These are phyloP conservation scores for Porites evermanni DNA, from an alignment of 92 coral and sea anemone genomes.

Conservation along the genomic window DNA sequence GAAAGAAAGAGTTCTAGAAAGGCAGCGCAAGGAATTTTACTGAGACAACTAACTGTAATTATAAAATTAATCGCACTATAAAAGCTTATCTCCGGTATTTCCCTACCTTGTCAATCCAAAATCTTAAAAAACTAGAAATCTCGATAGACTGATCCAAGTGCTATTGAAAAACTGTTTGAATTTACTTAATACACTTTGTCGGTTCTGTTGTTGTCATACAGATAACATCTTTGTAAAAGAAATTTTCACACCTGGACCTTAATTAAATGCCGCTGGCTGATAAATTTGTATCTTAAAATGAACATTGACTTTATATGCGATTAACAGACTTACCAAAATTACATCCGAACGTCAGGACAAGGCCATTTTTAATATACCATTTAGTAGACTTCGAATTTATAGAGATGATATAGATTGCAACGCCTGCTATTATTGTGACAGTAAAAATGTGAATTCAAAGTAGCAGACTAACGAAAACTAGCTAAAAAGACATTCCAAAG, in stretches of 20 bases:
- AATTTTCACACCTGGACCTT: neutral
- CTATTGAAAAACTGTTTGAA: neutral
- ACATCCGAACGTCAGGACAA: neutral
- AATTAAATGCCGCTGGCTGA: constrained; percentile 1
- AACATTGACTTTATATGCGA: neutral
- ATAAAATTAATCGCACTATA: neutral
- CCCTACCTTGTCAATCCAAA: constrained; percentile 6
- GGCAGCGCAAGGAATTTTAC: neutral
- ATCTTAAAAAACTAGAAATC: neutral
- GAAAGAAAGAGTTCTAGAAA: no score
- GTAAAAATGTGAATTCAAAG: neutral
- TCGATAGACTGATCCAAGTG: neutral
- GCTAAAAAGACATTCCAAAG: neutral
- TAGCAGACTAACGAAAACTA: neutral
- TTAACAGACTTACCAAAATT: neutral
- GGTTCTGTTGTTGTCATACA: neutral
- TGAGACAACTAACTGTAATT: neutral
- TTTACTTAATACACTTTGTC: neutral
- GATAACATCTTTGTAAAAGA: no score
- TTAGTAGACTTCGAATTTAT: neutral
- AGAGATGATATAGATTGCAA: neutral
- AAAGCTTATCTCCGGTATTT: neutral
- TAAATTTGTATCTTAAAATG: constrained; percentile 5
- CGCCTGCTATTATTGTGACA: neutral
- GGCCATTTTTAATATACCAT: neutral